Evolutionary conservation across 1,140 invertebrate genomes (phyloP).

Genomic region (Drosophila mojavensis): DNA sequence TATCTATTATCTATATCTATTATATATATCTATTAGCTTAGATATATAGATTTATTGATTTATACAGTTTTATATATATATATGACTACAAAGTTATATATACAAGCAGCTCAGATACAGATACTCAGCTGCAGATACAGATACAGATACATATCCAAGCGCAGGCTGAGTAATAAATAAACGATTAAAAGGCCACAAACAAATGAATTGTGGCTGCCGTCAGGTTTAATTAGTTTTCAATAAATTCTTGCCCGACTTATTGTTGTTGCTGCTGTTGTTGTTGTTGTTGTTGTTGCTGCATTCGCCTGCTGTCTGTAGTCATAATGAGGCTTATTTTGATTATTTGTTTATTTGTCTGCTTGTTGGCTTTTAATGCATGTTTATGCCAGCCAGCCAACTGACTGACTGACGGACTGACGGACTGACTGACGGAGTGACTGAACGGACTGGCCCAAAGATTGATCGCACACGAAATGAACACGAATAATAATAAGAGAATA

Average conservation of each 20-base stretch:
- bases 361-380: constrained; percentile 66
- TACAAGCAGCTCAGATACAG: neutral
- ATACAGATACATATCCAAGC: constrained; percentile 14
- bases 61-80: neutral
- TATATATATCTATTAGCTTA: neutral
- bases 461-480: constrained; percentile 33
- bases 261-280: neutral
- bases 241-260: constrained; percentile 44
- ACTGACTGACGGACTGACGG: constrained; percentile 51
- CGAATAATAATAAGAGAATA: constrained; percentile 5
- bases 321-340: constrained; percentile 77
- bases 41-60: neutral
- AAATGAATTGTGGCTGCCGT: constrained; percentile 59
- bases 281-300: constrained; percentile 27
- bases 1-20: no score
- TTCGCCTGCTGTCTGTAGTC: constrained; percentile 49
- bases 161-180: constrained; percentile 63
- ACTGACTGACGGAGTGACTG: constrained; percentile 41
- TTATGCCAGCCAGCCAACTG: constrained; percentile 51
- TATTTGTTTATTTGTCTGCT: constrained; percentile 65
- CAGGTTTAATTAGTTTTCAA: constrained; percentile 75
- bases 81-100: neutral
- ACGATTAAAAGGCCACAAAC: constrained; percentile 64
- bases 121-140: constrained; percentile 8
- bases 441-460: constrained; percentile 44